These are phyloP conservation scores for Myopa testacea DNA, from an alignment of 2,888 invertebrate genomes.

Conservation along the genomic window DNA sequence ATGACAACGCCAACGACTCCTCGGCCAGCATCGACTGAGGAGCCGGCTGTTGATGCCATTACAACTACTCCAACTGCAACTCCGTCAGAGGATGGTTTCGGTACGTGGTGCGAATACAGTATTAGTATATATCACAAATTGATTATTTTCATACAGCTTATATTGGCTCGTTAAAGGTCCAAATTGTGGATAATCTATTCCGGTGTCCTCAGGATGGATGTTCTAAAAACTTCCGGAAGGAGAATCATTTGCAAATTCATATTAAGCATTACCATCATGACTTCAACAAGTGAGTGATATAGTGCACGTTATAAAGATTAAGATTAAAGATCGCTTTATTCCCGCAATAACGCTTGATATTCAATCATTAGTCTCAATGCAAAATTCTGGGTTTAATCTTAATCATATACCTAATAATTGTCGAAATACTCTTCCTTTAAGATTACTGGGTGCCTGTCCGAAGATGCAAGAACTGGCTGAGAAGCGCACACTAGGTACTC, in stretches of 20 bases:
- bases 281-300: conserved; percentile 72
- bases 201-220: conserved; percentile 86
- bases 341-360: not conserved
- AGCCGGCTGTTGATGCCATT: conserved; percentile 5
- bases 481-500: conserved; percentile 74
- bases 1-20: conserved; percentile 56
- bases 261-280: conserved; percentile 94
- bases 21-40: not conserved
- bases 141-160: conserved; percentile 63
- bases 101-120: conserved; percentile 47
- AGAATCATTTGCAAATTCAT: conserved; percentile 91
- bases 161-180: conserved; percentile 74
- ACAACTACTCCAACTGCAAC: conserved; percentile 12
- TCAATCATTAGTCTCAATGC: not conserved
- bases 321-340: not conserved
- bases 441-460: conserved; percentile 79
- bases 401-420: too few species aligned
- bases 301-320: not conserved
- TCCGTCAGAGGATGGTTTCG: conserved; percentile 61
- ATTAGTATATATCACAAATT: conserved; percentile 15
- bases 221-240: conserved; percentile 89
- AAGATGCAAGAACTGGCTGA: conserved; percentile 89
- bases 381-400: too few species aligned
- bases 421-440: conserved; percentile 39
- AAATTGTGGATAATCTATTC: conserved; percentile 76